A percentile compares a stretch with the other conserved stretches of the same genome.
Conservation (phyloP, 2,888 invertebrate genomes). For the Mylabris sibirica region DNA sequence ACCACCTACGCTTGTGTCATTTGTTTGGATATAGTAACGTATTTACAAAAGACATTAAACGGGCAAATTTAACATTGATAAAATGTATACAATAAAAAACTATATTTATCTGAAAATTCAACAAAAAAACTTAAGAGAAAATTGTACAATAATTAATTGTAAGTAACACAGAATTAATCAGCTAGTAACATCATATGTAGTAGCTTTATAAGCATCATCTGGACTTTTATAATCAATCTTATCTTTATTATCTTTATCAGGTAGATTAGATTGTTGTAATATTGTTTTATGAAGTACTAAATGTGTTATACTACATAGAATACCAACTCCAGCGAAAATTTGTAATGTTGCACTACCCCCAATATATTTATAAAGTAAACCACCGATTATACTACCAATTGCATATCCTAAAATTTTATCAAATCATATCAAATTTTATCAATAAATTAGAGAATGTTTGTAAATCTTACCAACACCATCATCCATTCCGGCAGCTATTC, state of each 20-base stretch:
- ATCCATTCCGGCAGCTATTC: conserved; percentile 87
- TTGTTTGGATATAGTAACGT: too few species aligned
- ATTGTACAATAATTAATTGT: conserved; percentile 12
- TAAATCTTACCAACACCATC: conserved; percentile 77
- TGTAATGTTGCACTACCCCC: conserved; percentile 69
- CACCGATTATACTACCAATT: conserved; percentile 77
- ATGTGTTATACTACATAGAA: conserved; percentile 61
- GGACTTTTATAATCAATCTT: conserved; percentile 42
- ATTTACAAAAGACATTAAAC: too few species aligned
- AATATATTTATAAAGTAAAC: conserved; percentile 69
- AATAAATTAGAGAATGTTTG: neutral
- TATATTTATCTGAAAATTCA: conserved; percentile 4
- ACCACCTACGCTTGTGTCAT: too few species aligned
- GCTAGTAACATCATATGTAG: conserved; percentile 13
- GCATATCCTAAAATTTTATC: conserved; percentile 70
- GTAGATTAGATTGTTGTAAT: conserved; percentile 18
- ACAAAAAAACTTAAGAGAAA: conserved; percentile 5
- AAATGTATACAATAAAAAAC: neutral
- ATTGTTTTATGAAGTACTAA: conserved; percentile 57
- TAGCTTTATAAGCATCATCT: conserved; percentile 43
- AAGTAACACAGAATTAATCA: conserved; percentile 12
- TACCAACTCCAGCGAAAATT: conserved; percentile 62
- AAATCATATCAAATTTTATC: conserved; percentile 18
- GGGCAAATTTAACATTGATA: too few species aligned
- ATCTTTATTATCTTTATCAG: conserved; percentile 18